Evolutionary conservation across 2,113 vertebrate genomes (phyloP), one percentile per base, ranked within the genome.

Genomic region (Hydropotes inermis): DNA sequence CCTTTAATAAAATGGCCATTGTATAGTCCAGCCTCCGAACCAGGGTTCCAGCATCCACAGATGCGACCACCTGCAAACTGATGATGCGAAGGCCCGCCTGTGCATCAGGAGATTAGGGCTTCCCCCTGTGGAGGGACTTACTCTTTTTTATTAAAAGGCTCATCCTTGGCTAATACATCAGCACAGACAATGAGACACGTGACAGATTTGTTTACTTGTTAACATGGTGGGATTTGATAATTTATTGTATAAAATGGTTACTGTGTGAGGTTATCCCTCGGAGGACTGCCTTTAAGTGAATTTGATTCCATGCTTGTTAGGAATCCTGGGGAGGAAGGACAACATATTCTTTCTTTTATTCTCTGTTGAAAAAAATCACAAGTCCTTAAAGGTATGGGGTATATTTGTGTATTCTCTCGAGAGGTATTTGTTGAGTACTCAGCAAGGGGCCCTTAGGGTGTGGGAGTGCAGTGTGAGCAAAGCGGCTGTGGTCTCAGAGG

Each of bases 161-260:
- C 52, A 43, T 96, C 94, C 60, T 60, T 64, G 92, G 97, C 88
- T 78, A 82, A 91, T 90, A 15, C 14, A 5, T 97, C 78, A 90
- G 94, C 67, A 10, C 8, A 70, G 94, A 87, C 39, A 97, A 92
- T 50, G 85, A 95, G 81, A 76, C 85, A 94, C 89, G 88, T 96
- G 93, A 97, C 88, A 95, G 91, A 89, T 96, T 91, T 92, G 97
- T 97, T 96, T 94, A 74, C 82, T 93, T 86, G 93, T 89, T 91
- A 70, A 87, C 25, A 11, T 4, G 11, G 55, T 89, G 55, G 54
- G 55, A 83, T 94, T 90, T 97, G 88, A 82, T 93, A 88, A 89
- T 92, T 96, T 97, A 83, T 89, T 96, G 43, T 82, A 21, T 78
- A 79, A 95, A 95, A 82, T 79, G 47, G 88, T 97, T 95, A 52